Percentiles rank a stretch among this genome's conserved stretches.
These are phyloP conservation scores for Periphyllus acericola DNA, from an alignment of 2,888 invertebrate species.

Conservation along the genomic window DNA sequence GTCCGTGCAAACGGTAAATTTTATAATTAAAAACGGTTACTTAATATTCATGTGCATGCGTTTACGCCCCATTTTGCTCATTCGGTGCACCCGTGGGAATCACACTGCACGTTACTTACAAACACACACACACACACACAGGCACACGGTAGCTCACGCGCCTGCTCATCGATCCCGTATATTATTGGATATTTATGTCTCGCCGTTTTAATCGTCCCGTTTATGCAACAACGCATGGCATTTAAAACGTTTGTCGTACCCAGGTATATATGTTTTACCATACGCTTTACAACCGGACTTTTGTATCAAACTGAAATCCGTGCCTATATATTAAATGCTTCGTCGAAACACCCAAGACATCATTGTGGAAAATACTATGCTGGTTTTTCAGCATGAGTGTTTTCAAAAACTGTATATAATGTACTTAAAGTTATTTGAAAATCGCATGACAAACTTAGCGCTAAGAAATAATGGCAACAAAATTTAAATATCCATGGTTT, in stretches of 20 bases:
- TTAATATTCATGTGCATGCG: constrained; percentile 54
- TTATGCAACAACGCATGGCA: background rate
- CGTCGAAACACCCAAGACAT: background rate
- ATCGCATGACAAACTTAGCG: background rate
- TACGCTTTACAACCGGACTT: background rate
- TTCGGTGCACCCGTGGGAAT: constrained; percentile 49
- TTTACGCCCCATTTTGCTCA: constrained; percentile 54
- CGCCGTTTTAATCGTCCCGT: constrained; percentile 13
- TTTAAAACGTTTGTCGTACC: background rate
- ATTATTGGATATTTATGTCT: constrained; percentile 24
- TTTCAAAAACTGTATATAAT: too few species aligned
- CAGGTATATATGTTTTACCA: background rate
- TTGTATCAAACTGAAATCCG: background rate
- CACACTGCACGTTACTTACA: background rate
- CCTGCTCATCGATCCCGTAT: constrained; percentile 19
- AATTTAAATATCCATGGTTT: background rate
- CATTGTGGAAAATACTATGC: too few species aligned
- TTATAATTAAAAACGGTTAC: constrained; percentile 58
- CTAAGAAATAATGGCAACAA: background rate
- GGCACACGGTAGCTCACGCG: background rate
- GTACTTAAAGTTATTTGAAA: background rate
- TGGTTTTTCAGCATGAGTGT: too few species aligned
- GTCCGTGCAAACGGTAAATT: constrained; percentile 48
- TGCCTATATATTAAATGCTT: background rate
- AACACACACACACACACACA: background rate